These are phyloP conservation scores for Drosophila formosana DNA, from an alignment of 2,888 invertebrate species.

Conservation along the genomic window DNA sequence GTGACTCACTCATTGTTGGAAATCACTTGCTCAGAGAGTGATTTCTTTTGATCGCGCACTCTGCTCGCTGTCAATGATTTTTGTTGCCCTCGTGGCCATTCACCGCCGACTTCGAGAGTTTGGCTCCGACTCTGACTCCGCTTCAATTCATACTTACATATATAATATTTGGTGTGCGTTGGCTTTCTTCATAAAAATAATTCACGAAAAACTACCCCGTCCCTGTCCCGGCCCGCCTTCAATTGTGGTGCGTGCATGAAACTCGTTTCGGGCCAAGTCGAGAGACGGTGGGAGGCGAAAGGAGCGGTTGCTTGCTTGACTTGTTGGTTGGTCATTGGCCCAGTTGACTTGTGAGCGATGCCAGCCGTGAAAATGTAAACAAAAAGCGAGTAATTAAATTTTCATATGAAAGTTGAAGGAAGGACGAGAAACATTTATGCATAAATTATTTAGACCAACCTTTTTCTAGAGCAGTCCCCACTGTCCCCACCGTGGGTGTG, in stretches of 20 bases:
- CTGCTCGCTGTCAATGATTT: conserved; percentile 1
- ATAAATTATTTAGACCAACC: conserved; percentile 62
- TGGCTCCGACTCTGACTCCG: not conserved
- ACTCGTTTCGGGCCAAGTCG: conserved; percentile 51
- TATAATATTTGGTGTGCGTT: not conserved
- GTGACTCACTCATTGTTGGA: conserved; percentile 12
- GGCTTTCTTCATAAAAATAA: conserved; percentile 3
- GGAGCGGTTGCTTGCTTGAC: conserved; percentile 20
- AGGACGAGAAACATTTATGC: conserved; percentile 57
- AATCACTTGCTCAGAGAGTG: conserved; percentile 3
- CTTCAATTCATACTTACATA: not conserved
- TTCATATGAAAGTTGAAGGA: conserved; percentile 50
- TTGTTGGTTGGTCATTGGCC: conserved; percentile 49
- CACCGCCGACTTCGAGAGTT: not conserved
- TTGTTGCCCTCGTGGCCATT: conserved; percentile 6
- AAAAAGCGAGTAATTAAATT: conserved; percentile 76
- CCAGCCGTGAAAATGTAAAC: conserved; percentile 75
- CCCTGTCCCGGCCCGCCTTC: conserved; percentile 3
- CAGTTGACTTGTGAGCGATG: conserved; percentile 44
- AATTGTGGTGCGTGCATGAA: conserved; percentile 55
- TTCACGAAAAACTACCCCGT: conserved; percentile 20
- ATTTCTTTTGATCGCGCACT: conserved; percentile 8
- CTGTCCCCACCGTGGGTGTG: conserved; percentile 32
- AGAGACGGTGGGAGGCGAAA: not conserved
- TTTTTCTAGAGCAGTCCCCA: not conserved